Conservation (phyloP, 2,888 invertebrate genomes). For the Apodemia duryi region DNA sequence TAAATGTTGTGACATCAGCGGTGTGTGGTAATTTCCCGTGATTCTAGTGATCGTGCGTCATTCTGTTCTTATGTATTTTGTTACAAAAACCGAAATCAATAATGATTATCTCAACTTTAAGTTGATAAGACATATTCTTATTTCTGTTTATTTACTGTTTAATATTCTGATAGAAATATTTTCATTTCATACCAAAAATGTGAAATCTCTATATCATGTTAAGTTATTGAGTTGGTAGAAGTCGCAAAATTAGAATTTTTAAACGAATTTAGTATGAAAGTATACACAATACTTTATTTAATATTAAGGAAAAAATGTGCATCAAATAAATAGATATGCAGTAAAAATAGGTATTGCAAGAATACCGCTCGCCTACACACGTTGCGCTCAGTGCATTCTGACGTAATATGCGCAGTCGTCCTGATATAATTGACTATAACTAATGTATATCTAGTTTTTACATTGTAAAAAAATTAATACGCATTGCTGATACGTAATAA, state of each 20-base stretch:
- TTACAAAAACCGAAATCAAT: constrained; percentile 6
- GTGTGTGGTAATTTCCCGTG: constrained; percentile 25
- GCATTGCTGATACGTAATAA: too few species aligned
- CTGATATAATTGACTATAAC: constrained; percentile 21
- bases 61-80: background rate
- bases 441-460: constrained; percentile 3
- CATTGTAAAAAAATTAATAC: background rate
- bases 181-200: background rate
- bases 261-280: too few species aligned
- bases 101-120: background rate
- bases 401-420: constrained; percentile 34
- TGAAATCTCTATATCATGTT: background rate
- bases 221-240: background rate
- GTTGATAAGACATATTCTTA: background rate
- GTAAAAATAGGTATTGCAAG: constrained; percentile 21
- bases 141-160: background rate
- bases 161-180: background rate
- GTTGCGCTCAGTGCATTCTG: constrained; percentile 32
- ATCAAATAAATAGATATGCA: constrained; percentile 13
- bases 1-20: constrained; percentile 24
- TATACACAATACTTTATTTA: too few species aligned
- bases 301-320: background rate
- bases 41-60: constrained; percentile 23
- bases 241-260: background rate
- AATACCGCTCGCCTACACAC: constrained; percentile 33